Evolutionary conservation across 2,888 invertebrate genomes (phyloP).

Genomic region (Amblyjoppa fuscipennis): DNA sequence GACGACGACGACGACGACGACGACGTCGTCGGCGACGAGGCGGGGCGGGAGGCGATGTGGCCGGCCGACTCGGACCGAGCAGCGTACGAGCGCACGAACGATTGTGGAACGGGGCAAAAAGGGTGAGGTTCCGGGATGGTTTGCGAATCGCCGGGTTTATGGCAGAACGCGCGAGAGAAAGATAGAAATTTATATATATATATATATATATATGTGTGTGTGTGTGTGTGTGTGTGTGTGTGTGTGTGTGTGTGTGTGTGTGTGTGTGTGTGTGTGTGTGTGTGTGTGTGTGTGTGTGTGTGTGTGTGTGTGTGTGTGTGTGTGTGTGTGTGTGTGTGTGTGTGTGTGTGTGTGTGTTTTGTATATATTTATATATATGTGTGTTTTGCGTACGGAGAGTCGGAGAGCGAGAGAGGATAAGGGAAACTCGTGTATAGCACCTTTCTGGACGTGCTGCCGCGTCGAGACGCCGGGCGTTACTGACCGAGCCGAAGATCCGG

Average conservation of each 20-base stretch:
- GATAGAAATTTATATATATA: neutral
- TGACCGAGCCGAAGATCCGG: conserved; percentile 72
- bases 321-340: neutral
- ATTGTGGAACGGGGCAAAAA: conserved; percentile 10
- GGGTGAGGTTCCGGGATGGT: neutral
- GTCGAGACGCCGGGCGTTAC: conserved; percentile 80
- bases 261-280: neutral
- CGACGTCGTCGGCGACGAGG: conserved; percentile 24
- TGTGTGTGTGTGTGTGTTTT: neutral
- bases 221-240: neutral
- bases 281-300: neutral
- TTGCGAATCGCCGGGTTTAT: conserved; percentile 25
- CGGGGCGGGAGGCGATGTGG: conserved; percentile 6
- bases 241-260: neutral
- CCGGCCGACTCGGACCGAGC: conserved; percentile 19
- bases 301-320: neutral
- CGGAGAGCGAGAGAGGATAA: neutral
- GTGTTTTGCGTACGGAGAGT: neutral
- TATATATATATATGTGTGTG: neutral
- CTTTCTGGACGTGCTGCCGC: conserved; percentile 75
- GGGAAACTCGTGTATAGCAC: conserved; percentile 22
- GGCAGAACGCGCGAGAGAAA: conserved; percentile 26
- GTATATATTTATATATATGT: too few species aligned
- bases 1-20: conserved; percentile 40
- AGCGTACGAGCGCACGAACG: conserved; percentile 18